A percentile compares a stretch with the other conserved stretches of the same genome.
Evolutionary conservation across 2,113 vertebrate species (phyloP).

Genomic region (Calypte anna): DNA sequence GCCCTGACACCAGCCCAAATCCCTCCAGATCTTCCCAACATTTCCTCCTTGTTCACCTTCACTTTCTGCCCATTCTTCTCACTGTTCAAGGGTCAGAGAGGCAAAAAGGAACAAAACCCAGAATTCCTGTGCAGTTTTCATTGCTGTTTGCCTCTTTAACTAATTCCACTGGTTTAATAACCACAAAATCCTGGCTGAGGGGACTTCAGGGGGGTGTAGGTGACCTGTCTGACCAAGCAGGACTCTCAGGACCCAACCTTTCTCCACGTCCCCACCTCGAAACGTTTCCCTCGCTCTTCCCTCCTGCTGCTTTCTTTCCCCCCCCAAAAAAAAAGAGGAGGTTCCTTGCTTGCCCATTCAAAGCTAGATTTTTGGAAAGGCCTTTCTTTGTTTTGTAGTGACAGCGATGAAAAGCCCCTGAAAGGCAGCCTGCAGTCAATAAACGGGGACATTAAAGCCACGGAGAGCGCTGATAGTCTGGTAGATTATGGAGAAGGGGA

Average conservation of each 20-base stretch:
- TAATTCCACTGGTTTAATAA: neutral
- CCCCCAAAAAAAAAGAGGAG: neutral
- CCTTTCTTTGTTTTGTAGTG: conserved; percentile 75
- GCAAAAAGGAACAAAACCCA: neutral
- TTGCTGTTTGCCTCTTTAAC: neutral
- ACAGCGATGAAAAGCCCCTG: conserved; percentile 96
- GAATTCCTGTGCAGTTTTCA: fast-evolving
- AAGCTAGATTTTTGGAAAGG: conserved; percentile 37
- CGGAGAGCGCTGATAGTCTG: conserved; percentile 93
- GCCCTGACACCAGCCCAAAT: neutral
- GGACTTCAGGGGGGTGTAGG: fast-evolving
- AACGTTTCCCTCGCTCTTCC: neutral
- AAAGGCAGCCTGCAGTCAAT: conserved; percentile 91
- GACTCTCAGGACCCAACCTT: fast-evolving
- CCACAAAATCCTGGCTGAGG: fast-evolving
- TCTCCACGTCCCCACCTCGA: fast-evolving
- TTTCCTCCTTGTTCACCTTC: neutral
- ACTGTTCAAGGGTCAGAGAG: neutral
- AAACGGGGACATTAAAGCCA: conserved; percentile 84
- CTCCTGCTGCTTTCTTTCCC: neutral
- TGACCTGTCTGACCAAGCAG: neutral
- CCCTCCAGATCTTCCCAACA: neutral
- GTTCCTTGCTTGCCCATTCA: neutral
- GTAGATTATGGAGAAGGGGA: conserved; percentile 93
- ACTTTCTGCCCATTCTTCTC: neutral